Base-by-base conservation (phyloP, 2,113 vertebrate genomes). In the Macroglossus sobrinus region DNA sequence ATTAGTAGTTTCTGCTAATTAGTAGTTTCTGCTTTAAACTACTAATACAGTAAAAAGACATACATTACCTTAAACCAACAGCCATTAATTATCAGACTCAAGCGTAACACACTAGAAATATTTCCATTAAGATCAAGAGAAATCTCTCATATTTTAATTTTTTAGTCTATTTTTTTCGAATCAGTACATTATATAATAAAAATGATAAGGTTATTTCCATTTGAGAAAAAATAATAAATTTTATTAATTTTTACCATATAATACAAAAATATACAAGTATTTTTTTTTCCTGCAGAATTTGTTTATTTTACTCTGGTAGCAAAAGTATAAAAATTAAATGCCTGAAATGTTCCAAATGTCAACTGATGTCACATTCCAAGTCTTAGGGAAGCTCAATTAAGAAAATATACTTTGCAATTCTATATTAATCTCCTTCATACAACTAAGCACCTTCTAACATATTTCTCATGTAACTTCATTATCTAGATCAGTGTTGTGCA, bases 161-260 rank as follows among this genome's bases (percentile, higher is more conserved):
- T 57, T 22, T 82, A 24, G 47, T 50, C 9, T 14, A 26, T 59
- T 85, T 89, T 50, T 96, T 53, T 72, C 57, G 78, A 86, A 76
- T 68, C 50, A 79, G 33, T 57, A 66, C 47, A 89, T 33, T 63
- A 43, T 26, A 94, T 66, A 94, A 78, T 40, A 92, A 93, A 50
- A 79, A 86, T 72, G n/a, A 57, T 50, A 35, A 91, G 64, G 24
- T 86, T 74, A 84, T n/a, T 93, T 91, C 71, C 43, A 93, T 69
- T 78, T 96, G 24, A 33, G 40, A 22, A 63, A 64, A 90, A 87
- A 90, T 26, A 21, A n/a, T 12, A 66, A 12, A 40, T 45, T 86
- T 45, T n/a, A 84, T 43, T 87, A 30, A 38, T 64, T 24, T 79
- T 78, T 84, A 90, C 8, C 43, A 89, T 24, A 18, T 28, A 55